phyloP scores from a whole-genome alignment of 2,888 invertebrate species.

The Brachypalpus laphriformis region DNA sequence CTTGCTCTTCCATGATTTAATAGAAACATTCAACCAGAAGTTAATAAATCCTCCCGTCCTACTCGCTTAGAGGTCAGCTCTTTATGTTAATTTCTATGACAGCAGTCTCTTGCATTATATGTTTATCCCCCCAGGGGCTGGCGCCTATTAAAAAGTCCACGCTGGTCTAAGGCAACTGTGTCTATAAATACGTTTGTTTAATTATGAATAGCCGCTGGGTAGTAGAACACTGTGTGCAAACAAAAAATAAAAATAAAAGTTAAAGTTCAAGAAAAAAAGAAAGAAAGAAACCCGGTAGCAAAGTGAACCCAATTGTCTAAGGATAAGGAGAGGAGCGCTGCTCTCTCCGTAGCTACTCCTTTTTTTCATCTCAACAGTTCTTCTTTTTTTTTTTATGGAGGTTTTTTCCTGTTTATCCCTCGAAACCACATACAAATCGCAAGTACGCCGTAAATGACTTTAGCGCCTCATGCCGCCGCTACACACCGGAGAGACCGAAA shows the following conservation, averaged over 20 bases:
- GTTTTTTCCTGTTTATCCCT: slow-evolving; percentile 34
- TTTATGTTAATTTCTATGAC: not conserved
- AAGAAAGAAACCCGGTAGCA: not conserved
- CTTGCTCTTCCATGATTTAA: not conserved
- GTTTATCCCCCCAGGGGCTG: not conserved
- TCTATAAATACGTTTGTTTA: slow-evolving; percentile 52
- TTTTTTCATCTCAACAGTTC: not conserved
- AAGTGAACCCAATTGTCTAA: slow-evolving; percentile 46
- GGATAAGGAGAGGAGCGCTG: slow-evolving; percentile 31
- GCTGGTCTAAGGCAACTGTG: not conserved
- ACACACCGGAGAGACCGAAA: slow-evolving; percentile 19
- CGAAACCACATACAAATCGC: slow-evolving; percentile 66
- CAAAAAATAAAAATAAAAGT: slow-evolving; percentile 15
- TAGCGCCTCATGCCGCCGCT: slow-evolving; percentile 56
- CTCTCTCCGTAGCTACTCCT: slow-evolving; percentile 12
- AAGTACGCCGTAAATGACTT: slow-evolving; percentile 69
- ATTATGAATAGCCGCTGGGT: slow-evolving; percentile 62
- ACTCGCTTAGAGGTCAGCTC: not conserved
- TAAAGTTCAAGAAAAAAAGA: slow-evolving; percentile 5
- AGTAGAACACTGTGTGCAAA: slow-evolving; percentile 33
- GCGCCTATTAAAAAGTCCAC: not conserved
- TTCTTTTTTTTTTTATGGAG: slow-evolving; percentile 20
- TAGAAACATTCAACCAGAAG: not conserved
- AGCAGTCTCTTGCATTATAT: not conserved
- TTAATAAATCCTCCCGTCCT: not conserved